A percentile compares a stretch with the other conserved stretches of the same genome.
phyloP scores from a whole-genome alignment of 2,888 invertebrate species.

The Dione juno region DNA sequence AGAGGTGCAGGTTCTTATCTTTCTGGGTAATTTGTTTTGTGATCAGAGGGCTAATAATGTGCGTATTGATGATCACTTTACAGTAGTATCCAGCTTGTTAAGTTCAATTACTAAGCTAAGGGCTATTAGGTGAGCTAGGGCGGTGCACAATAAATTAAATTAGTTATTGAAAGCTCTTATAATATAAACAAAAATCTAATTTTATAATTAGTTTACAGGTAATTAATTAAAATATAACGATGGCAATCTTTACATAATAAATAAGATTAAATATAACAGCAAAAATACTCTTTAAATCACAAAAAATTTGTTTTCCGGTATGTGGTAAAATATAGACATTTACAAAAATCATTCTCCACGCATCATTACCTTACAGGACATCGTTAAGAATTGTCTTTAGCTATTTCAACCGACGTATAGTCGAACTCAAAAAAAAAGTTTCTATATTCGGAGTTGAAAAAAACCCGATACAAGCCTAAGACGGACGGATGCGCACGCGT shows the following conservation, averaged over 20 bases:
- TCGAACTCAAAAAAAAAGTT: slow-evolving; percentile 45
- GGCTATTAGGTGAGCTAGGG: too few relatives aligned
- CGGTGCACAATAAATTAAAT: too few relatives aligned
- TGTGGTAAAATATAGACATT: background rate
- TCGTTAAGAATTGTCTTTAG: slow-evolving; percentile 54
- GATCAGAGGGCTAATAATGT: too few relatives aligned
- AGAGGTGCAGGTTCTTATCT: too few relatives aligned
- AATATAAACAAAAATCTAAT: too few relatives aligned
- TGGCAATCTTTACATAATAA: background rate
- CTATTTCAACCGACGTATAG: slow-evolving; percentile 53
- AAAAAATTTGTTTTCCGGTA: background rate
- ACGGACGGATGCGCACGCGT: slow-evolving; percentile 51
- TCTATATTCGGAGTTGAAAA: slow-evolving; percentile 53
- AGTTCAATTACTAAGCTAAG: too few relatives aligned
- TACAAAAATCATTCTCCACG: slow-evolving; percentile 41
- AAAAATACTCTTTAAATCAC: background rate
- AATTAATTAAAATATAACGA: too few relatives aligned
- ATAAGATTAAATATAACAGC: background rate
- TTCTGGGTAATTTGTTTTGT: too few relatives aligned
- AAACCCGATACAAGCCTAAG: slow-evolving; percentile 44
- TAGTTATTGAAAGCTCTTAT: too few relatives aligned
- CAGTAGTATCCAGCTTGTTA: too few relatives aligned
- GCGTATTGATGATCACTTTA: too few relatives aligned
- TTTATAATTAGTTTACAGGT: too few relatives aligned
- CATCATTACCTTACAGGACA: slow-evolving; percentile 50